Percentiles rank a stretch among this genome's conserved stretches.
These are phyloP conservation scores for Syngnathus floridae DNA, from an alignment of 2,113 vertebrate species.

Conservation along the genomic window DNA sequence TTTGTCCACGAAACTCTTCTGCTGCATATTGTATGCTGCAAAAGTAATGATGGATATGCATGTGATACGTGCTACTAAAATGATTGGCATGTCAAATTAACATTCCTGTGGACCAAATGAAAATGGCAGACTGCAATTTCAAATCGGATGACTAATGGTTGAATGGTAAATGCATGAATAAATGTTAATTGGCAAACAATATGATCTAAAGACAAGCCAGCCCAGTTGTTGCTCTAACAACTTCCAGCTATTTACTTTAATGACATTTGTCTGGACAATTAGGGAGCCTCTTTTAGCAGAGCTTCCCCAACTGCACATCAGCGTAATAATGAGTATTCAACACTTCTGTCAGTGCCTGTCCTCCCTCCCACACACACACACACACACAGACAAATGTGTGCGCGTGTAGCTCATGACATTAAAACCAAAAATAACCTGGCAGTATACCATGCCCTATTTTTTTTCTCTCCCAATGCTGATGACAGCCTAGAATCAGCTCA, in stretches of 20 bases:
- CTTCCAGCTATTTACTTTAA: neutral
- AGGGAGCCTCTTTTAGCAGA: conserved; percentile 24
- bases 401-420: neutral
- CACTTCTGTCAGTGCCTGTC: conserved; percentile 50
- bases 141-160: neutral
- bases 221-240: conserved; percentile 7
- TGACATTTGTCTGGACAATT: conserved; percentile 16
- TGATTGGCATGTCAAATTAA: neutral
- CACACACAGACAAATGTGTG: neutral
- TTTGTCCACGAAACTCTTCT: too few species aligned
- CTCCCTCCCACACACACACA: conserved; percentile 36
- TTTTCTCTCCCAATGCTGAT: conserved; percentile 23
- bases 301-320: conserved; percentile 33
- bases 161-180: neutral
- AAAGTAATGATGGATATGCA: neutral
- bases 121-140: neutral
- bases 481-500: conserved; percentile 41
- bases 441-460: conserved; percentile 56
- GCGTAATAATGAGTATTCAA: conserved; percentile 48
- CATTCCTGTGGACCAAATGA: too few species aligned
- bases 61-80: neutral
- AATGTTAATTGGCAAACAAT: neutral
- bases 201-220: neutral
- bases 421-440: conserved; percentile 61
- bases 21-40: too few species aligned